Conservation (phyloP, 2,888 invertebrate species). For the Nomada goodeniana region DNA sequence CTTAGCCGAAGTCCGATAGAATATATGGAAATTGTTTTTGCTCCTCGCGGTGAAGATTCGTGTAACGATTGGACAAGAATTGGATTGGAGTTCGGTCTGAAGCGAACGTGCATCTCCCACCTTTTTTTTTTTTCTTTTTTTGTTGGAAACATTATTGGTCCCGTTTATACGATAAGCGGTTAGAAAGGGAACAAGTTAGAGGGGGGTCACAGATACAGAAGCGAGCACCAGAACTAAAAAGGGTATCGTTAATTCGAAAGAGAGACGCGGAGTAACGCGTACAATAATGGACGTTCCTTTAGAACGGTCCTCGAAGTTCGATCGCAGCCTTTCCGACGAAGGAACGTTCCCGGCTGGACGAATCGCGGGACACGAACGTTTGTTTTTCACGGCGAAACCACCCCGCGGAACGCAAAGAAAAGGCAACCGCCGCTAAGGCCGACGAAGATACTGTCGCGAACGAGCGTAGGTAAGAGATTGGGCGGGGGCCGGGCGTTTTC, state of each 20-base stretch:
- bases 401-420: conserved; percentile 34
- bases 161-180: no score
- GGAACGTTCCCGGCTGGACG: conserved; percentile 9
- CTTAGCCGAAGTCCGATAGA: background rate
- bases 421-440: conserved; percentile 35
- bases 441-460: conserved; percentile 47
- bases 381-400: conserved; percentile 33
- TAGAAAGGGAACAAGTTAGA: no score
- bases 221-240: background rate
- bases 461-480: background rate
- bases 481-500: conserved; percentile 48
- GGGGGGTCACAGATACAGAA: no score
- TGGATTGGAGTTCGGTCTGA: no score
- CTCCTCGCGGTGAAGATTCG: no score
- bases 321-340: conserved; percentile 3
- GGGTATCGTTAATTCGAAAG: conserved; percentile 24
- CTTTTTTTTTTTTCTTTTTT: no score
- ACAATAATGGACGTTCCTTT: conserved; percentile 27
- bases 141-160: no score
- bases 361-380: conserved; percentile 44
- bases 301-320: conserved; percentile 36
- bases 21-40: no score
- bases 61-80: no score
- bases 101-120: no score
- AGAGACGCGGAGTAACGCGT: conserved; percentile 14